These are phyloP conservation scores for Netta rufina DNA, from an alignment of 2,797 vertebrate genomes.

Conservation along the genomic window DNA sequence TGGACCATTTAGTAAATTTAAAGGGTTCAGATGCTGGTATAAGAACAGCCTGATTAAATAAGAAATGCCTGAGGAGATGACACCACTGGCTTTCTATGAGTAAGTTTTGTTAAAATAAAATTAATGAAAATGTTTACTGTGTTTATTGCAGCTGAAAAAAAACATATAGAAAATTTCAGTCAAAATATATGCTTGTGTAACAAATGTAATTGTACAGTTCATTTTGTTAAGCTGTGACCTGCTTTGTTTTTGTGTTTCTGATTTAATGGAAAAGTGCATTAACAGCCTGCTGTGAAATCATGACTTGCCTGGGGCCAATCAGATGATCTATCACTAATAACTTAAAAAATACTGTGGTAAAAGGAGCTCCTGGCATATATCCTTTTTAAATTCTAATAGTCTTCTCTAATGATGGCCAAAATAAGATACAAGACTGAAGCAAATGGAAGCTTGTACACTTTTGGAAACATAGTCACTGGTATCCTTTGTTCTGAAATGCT, in stretches of 20 bases:
- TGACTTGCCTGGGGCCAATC: background rate
- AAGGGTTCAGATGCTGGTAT: background rate
- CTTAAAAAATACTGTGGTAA: background rate
- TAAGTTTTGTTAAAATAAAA: slow-evolving; percentile 11
- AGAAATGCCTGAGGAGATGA: background rate
- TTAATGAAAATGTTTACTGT: background rate
- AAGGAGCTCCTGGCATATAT: background rate
- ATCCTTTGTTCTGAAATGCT: background rate
- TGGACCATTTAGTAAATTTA: background rate
- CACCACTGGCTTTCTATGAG: background rate
- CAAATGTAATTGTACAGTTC: background rate
- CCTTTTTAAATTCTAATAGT: background rate
- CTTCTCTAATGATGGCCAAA: background rate
- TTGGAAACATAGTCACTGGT: background rate
- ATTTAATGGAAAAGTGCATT: background rate
- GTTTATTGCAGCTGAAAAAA: background rate
- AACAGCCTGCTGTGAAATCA: background rate
- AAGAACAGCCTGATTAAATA: background rate
- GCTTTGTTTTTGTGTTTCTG: background rate
- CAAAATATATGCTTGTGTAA: background rate
- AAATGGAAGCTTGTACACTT: background rate
- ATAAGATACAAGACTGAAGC: background rate
- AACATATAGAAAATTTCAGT: background rate
- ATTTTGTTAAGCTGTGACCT: background rate
- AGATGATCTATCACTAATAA: background rate